These are phyloP conservation scores for Archegozetes longisetosus DNA, from an alignment of 1,140 invertebrate genomes.

Conservation along the genomic window DNA sequence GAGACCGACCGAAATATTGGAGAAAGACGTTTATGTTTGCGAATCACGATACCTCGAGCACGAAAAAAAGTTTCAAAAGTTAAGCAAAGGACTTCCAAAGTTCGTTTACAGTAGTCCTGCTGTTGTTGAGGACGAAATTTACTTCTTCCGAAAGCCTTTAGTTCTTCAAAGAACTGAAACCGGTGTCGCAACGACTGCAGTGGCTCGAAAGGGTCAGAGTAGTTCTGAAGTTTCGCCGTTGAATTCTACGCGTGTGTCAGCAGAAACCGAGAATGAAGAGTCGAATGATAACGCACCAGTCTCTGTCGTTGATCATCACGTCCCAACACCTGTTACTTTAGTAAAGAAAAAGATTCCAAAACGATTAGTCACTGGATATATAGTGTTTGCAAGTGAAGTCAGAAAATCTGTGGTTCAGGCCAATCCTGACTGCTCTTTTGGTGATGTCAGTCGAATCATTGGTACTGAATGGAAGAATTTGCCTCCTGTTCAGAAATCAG, in stretches of 20 bases:
- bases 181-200: not conserved
- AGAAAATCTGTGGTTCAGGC: constrained; percentile 65
- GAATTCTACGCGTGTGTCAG: constrained; percentile 22
- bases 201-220: not conserved
- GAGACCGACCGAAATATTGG: constrained; percentile 80
- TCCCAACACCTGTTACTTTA: constrained; percentile 12
- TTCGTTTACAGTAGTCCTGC: constrained; percentile 31
- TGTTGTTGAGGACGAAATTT: constrained; percentile 84
- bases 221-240: not conserved
- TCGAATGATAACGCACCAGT: constrained; percentile 50
- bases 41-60: constrained; percentile 82
- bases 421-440: constrained; percentile 87
- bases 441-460: constrained; percentile 92
- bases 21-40: constrained; percentile 82
- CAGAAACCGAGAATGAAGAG: constrained; percentile 41
- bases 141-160: constrained; percentile 54
- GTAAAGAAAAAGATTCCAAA: constrained; percentile 31
- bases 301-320: constrained; percentile 26
- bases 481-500: constrained; percentile 64
- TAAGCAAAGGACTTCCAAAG: constrained; percentile 30
- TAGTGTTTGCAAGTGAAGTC: constrained; percentile 92
- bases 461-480: constrained; percentile 92
- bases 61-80: constrained; percentile 56
- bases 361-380: constrained; percentile 92
- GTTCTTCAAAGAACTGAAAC: constrained; percentile 45